phyloP scores from a whole-genome alignment of 1,140 invertebrate species.

The Ephestia elutella region DNA sequence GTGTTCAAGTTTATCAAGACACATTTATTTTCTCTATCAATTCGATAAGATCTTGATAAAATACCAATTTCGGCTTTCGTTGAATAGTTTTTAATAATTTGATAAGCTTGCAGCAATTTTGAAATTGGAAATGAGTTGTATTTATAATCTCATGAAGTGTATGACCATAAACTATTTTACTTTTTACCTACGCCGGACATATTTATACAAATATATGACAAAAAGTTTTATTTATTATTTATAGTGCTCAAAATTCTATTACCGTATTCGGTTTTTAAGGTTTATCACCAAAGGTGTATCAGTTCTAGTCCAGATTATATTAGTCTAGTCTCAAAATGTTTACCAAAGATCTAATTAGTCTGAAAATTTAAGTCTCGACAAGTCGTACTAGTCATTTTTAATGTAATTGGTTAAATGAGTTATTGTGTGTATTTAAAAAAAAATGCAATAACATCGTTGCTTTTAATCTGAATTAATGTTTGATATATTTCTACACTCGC shows the following conservation, averaged over 20 bases:
- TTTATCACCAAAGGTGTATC: constrained; percentile 25
- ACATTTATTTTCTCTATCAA: too few relatives aligned
- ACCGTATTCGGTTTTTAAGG: neutral
- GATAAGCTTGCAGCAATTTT: too few relatives aligned
- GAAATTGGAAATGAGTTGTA: too few relatives aligned
- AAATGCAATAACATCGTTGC: neutral
- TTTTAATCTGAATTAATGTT: neutral
- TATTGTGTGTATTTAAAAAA: constrained; percentile 6
- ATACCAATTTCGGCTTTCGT: too few relatives aligned
- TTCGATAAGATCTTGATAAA: too few relatives aligned
- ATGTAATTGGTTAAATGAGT: constrained; percentile 16
- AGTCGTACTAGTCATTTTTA: constrained; percentile 55
- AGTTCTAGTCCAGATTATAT: constrained; percentile 40
- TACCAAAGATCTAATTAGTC: constrained; percentile 48
- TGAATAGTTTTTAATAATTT: too few relatives aligned
- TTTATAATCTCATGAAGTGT: neutral
- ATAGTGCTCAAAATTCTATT: neutral
- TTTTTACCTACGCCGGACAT: too few relatives aligned
- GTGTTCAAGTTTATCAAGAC: too few relatives aligned
- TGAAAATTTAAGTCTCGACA: constrained; percentile 23
- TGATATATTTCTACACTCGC: neutral
- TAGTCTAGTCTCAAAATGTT: constrained; percentile 40
- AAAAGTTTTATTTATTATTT: neutral
- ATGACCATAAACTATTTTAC: neutral
- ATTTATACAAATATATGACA: neutral